Evolutionary conservation across 2,113 vertebrate genomes (phyloP), one percentile per base, ranked within the genome.

Genomic region (Gavialis gangeticus): DNA sequence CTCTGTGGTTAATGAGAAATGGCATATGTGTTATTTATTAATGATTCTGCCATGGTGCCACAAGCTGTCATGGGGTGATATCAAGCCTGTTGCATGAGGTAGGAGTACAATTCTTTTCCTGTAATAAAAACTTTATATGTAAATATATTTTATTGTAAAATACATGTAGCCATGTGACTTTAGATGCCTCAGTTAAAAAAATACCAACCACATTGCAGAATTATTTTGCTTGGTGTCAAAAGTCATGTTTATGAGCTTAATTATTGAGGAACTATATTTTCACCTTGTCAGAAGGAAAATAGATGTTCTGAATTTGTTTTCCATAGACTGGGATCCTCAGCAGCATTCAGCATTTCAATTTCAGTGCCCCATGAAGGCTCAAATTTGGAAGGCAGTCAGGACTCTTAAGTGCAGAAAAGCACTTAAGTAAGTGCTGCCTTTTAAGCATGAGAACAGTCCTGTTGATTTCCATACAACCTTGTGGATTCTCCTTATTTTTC

Each of bases 1-100:
- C 62, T 81, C 28, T 77, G 71, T 27, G 55, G 79, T 64, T 89
- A 82, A 91, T 81, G 79, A 94, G 66, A 81, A 95, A 86, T 69
- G 76, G 4, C 17, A 24, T 55, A 10, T 46, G 13, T 84, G 63
- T 82, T 90, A 73, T 71, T 60, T 84, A 85, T 86, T 83, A n/a
- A 73, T 12, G 83, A 55, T 59, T 81, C 30, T 59, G 37, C 22
- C 24, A 81, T n/a, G n/a, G 25, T 57, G 27, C 56, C 83, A 10
- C 13, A 77, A 28, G 57, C 28, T 83, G 75, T 14, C 10, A 75
- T 18, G 80, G 34, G 46, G 76, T 90, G 60, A 77, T 79, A 69
- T 88, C 87, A 16, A 28, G 18, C 4, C 56, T 84, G 57, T 80
- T 86, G 79, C 11, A 46, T 21, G 25, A 88, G n/a, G 5, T 13